These are phyloP conservation scores for Platyrinchus mystaceus DNA, from an alignment of 2,797 vertebrate species.

Conservation along the genomic window DNA sequence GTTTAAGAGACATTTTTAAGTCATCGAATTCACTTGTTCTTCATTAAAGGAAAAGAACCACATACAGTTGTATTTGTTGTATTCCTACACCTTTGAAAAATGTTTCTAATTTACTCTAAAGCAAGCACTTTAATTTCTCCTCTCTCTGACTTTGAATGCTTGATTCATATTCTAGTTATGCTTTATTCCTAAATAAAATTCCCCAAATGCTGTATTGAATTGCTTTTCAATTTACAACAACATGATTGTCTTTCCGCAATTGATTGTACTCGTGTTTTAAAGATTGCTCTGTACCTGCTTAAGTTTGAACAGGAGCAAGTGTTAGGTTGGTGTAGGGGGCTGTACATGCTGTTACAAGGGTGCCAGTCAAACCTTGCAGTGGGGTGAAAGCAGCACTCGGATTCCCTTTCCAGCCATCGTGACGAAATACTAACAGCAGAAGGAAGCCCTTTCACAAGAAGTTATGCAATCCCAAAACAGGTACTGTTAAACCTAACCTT, in stretches of 20 bases:
- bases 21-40: not conserved
- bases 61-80: not conserved
- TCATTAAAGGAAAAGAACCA: not conserved
- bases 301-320: not conserved
- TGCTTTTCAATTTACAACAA: not conserved
- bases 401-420: not conserved
- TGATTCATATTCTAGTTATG: slow-evolving; percentile 1
- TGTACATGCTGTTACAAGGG: fast-evolving
- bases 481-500: not conserved
- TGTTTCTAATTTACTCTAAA: not conserved
- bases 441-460: not conserved
- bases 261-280: not conserved
- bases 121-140: slow-evolving; percentile 23
- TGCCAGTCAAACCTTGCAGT: not conserved
- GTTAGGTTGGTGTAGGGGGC: not conserved
- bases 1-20: not conserved
- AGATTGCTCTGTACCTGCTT: not conserved
- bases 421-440: not conserved
- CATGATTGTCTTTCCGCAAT: not conserved
- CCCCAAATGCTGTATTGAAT: not conserved
- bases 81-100: not conserved
- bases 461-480: not conserved
- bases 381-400: not conserved
- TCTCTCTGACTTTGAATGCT: not conserved
- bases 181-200: slow-evolving; percentile 52